Conservation (phyloP, 1,140 invertebrate species). For the Ceratosolen solmsi region DNA sequence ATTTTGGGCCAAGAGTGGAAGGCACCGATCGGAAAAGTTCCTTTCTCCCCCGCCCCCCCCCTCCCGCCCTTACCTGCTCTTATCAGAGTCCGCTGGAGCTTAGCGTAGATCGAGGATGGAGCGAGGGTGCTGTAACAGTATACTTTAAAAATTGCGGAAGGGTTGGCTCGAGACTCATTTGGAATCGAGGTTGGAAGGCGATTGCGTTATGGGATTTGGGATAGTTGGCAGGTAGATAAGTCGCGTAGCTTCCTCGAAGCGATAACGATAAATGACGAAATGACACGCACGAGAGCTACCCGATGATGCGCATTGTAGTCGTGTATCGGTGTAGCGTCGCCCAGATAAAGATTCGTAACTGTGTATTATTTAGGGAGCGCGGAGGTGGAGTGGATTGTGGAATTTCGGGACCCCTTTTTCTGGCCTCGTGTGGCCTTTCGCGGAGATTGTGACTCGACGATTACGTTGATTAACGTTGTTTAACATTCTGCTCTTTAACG, state of each 20-base stretch:
- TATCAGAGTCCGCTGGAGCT: no score
- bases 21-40: neutral
- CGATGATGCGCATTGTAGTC: neutral
- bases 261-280: slow-evolving; percentile 26
- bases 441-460: slow-evolving; percentile 22
- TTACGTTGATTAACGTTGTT: slow-evolving; percentile 25
- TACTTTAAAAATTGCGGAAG: slow-evolving; percentile 7
- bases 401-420: slow-evolving; percentile 14
- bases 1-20: no score
- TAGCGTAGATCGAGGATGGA: no score
- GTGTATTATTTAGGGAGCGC: slow-evolving; percentile 17
- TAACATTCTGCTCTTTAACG: slow-evolving; percentile 30
- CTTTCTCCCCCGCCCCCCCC: neutral
- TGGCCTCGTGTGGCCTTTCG: slow-evolving; percentile 9
- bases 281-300: neutral
- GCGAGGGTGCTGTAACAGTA: no score
- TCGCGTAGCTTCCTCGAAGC: slow-evolving; percentile 12
- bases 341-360: slow-evolving; percentile 26
- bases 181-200: neutral
- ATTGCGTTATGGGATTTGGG: no score
- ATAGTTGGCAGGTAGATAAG: neutral
- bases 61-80: neutral
- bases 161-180: neutral
- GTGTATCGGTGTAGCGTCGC: neutral
- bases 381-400: slow-evolving; percentile 5